Evolutionary conservation across 2,888 invertebrate genomes (phyloP).

Genomic region (Epinotia ramella): DNA sequence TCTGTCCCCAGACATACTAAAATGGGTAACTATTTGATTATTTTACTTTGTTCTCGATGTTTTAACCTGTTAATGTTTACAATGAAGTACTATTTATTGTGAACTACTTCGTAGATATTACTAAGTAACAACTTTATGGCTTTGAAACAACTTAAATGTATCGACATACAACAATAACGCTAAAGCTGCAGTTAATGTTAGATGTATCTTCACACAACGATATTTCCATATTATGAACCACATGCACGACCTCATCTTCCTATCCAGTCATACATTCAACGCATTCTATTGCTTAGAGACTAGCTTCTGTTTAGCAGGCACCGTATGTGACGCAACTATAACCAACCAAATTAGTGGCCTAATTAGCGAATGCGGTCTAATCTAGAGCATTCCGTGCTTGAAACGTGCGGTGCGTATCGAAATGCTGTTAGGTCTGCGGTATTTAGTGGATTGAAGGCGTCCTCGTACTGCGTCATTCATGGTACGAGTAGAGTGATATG

Average conservation of each 20-base stretch:
- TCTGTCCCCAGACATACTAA: too few relatives aligned
- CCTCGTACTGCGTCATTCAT: not conserved
- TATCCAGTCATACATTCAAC: not conserved
- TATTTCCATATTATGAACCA: not conserved
- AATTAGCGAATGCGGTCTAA: slow-evolving; percentile 39
- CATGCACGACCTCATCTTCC: not conserved
- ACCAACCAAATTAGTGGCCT: slow-evolving; percentile 24
- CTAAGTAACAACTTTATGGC: too few relatives aligned
- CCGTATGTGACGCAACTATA: slow-evolving; percentile 29
- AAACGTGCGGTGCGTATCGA: slow-evolving; percentile 4
- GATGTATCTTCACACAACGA: not conserved
- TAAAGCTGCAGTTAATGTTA: too few relatives aligned
- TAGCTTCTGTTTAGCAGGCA: not conserved
- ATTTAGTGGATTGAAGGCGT: not conserved
- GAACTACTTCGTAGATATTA: too few relatives aligned
- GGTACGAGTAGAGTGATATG: too few relatives aligned
- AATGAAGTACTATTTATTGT: too few relatives aligned
- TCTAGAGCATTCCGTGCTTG: slow-evolving; percentile 3
- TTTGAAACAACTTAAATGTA: too few relatives aligned
- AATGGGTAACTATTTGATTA: too few relatives aligned
- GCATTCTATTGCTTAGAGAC: not conserved
- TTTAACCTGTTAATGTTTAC: too few relatives aligned
- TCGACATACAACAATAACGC: too few relatives aligned
- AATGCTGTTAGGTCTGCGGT: not conserved
- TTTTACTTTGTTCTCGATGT: too few relatives aligned